These are phyloP conservation scores for Aphelinus atriplicis DNA, from an alignment of 1,140 invertebrate species.

Conservation along the genomic window DNA sequence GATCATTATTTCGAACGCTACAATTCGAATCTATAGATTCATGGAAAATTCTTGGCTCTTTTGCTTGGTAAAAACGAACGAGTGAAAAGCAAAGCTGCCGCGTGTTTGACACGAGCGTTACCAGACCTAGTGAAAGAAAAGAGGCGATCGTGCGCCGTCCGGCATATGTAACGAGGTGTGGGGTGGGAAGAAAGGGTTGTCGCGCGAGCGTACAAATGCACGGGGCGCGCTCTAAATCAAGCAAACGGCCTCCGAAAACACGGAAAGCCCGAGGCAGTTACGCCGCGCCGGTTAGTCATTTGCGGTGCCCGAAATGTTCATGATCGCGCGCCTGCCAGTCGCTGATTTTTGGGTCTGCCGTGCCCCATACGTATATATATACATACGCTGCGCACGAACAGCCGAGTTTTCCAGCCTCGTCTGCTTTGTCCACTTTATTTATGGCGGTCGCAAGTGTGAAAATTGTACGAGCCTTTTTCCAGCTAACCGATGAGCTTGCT, in stretches of 20 bases:
- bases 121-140: neutral
- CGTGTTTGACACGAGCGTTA: constrained; percentile 16
- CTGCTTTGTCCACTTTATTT: constrained; percentile 16
- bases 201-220: constrained; percentile 31
- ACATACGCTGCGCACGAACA: neutral
- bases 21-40: neutral
- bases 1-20: neutral
- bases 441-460: neutral
- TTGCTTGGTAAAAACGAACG: neutral
- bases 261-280: constrained; percentile 51
- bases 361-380: neutral
- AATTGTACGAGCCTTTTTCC: too few relatives aligned
- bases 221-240: constrained; percentile 58
- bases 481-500: too few relatives aligned
- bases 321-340: constrained; percentile 16
- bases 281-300: constrained; percentile 54
- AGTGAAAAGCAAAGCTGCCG: neutral
- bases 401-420: neutral
- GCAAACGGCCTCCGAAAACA: constrained; percentile 55
- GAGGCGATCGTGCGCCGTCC: neutral
- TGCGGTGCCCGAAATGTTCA: constrained; percentile 52
- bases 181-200: constrained; percentile 48
- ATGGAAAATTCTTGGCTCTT: neutral
- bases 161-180: neutral
- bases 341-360: constrained; percentile 29